Base-by-base conservation (phyloP, 1,140 invertebrate species). In the Battus philenor region DNA sequence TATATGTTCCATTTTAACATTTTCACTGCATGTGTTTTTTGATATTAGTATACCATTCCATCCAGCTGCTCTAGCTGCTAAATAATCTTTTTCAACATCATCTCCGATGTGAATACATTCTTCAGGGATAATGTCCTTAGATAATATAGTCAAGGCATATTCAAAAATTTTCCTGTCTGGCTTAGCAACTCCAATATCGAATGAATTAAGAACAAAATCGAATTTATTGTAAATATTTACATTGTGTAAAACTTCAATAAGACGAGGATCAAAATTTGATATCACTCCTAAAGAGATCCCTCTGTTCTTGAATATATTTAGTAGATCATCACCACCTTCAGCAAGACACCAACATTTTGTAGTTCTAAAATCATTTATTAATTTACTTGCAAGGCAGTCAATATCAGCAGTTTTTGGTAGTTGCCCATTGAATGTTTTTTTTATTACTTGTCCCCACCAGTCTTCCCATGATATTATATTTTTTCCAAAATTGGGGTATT, bases 211-310 rank as follows among this genome's bases (percentile, higher is more conserved):
- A 30, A 96, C 83, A 86, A 97, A 97, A 54, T 93, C 88, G 86
- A 97, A 95, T 64, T 91, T 92, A 15, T 90, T 70, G 29, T 85
- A 64, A 2, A 97, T 72, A 13, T 88, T 89, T 6, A 91, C 84
- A 50, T 90, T 90, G 1, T 69, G 41, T 13, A 97, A 80, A 44
- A 96, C 89, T 1, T 83, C 79, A 34, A 91, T 83, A 0, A 97
- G 79, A 41, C 95, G 88, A 31, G 93, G 91, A 85, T 97, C 95
- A 86, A 93, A 96, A 84, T 98, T 98, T 7, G 95, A 95, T 54
- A 97, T 91, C 0, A 96, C 89, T 9, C 95, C 95, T 12, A 97
- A 50, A 2, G 82, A 60, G 7, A 92, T 58, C 26, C 77, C 59
- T 13, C 57, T 68, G 9, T 62, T 59, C 41, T 81, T 87, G 8